Percentiles rank a stretch among this genome's conserved stretches.
Evolutionary conservation across 2,797 vertebrate species (phyloP).

Genomic region (Pangasius sanitwongsei): DNA sequence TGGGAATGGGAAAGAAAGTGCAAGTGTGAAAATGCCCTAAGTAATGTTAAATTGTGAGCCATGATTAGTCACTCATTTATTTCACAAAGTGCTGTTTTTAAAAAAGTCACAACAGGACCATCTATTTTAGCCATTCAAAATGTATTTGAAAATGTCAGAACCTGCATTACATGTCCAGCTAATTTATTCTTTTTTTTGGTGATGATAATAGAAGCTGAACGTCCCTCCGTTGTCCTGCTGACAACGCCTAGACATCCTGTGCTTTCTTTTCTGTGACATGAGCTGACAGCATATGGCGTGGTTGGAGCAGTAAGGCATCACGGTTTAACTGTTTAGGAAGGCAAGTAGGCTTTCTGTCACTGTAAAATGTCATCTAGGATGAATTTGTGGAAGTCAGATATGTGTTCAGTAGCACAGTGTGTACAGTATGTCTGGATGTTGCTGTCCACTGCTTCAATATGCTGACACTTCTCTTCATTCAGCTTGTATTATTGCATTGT

Average conservation of each 20-base stretch:
- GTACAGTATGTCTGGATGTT: not conserved
- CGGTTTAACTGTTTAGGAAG: not conserved
- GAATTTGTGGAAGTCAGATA: not conserved
- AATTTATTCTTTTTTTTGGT: not conserved
- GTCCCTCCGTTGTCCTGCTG: not conserved
- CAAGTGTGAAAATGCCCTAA: not conserved
- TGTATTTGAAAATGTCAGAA: not conserved
- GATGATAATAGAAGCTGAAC: not conserved
- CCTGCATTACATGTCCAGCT: not conserved
- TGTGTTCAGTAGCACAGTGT: not conserved
- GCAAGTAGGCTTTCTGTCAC: not conserved
- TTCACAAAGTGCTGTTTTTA: not conserved
- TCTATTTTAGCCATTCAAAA: not conserved
- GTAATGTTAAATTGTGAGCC: not conserved
- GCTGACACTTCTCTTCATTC: too few species aligned
- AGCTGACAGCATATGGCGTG: not conserved
- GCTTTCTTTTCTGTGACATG: not conserved
- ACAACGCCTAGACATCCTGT: not conserved
- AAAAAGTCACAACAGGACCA: not conserved
- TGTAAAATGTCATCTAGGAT: not conserved
- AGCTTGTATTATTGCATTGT: not conserved
- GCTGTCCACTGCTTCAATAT: not conserved
- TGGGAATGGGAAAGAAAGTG: not conserved
- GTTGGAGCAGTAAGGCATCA: not conserved
- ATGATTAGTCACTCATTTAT: not conserved